Evolutionary conservation across 2,888 invertebrate genomes (phyloP), one percentile per base, ranked within the genome.

Genomic region (Barypeithes pellucidus): DNA sequence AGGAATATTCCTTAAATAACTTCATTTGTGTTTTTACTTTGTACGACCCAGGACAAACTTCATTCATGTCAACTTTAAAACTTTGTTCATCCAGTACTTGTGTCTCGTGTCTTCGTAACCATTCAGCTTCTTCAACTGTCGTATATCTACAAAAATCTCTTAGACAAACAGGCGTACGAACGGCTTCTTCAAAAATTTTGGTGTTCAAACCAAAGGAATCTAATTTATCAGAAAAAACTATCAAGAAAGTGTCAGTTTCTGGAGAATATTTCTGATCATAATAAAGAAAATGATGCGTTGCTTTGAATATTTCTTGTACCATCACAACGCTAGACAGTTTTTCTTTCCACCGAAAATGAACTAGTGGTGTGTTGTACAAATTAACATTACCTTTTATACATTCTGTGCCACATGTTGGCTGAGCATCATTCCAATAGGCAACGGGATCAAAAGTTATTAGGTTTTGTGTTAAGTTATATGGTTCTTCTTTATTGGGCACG

Each of bases 141-240:
- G 77, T 71, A 61, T 80, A 82, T 73, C 76, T 78, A 72, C 82
- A 82, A 54, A 82, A 83, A 71, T 83, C 83, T 63, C 82, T 73
- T 5, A 83, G 66, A 67, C 82, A 81, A 24, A 82, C 73, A 0
- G 82, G 81, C 4, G 80, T 81, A 29, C 77, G 73, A 11, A 83
- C 41, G 47, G 68, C 65, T 41, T 77, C 77, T 16, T 80, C 73
- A 73, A 75, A 81, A 11, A 78, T 59, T 76, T 73, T 78, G 0
- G 77, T 76, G 57, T 80, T 79, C 0, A 78, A 36, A n/a, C 82
- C 82, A 65, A 81, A 82, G 4, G 77, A 75, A 52, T 82, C 79
- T 8, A 82, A 70, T 70, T 78, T 75, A 62, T 82, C 77, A 50
- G 78, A 79, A 50, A 81, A 81, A 29, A 78, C 65, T 12, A 80